Base-by-base conservation (phyloP, 2,888 invertebrate species). In the Heliconius erato region DNA sequence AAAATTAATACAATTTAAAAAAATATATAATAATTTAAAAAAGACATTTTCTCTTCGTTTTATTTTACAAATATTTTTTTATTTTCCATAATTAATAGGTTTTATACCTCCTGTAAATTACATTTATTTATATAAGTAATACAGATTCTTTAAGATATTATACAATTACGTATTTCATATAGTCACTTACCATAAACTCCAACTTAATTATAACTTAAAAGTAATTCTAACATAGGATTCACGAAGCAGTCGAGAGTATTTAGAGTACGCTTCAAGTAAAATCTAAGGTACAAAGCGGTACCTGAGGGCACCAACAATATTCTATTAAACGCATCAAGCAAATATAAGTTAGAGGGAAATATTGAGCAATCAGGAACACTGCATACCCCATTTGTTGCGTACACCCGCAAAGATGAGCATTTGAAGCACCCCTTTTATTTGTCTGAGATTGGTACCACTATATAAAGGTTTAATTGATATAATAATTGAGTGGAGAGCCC, bases 281-380 rank as follows among this genome's bases (percentile, higher is more conserved):
- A 80, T 80, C n/a, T 72, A 54, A 26, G 19, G 1, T 32, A 68
- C 78, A 78, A 78, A 78, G 68, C 63, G 28, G 65, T 81, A 83
- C 82, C 82, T 80, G 40, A 71, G 84, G 82, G 82, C 82, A 74
- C 77, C 77, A 68, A 77, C 80, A 82, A 84, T 81, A 84, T 82
- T 84, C 82, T 85, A 78, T 84, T 84, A 84, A 84, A 78, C 63
- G 72, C 82, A 84, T 59, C 81, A 72, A 80, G 65, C 79, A 76
- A 83, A 83, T 81, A 80, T 83, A 85, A 81, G 65, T 81, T 76
- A 78, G 88, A 87, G 90, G 90, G 84, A 87, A 85, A 87, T 87
- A 88, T 91, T 90, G 91, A 91, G 92, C 91, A 92, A 91, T 92
- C 90, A 90, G 89, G 89, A 89, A 90, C 88, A 90, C 89, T 92